Percentiles rank a stretch among this genome's conserved stretches.
phyloP scores from a whole-genome alignment of 2,888 invertebrate species.

The Agrenia bidenticulata region DNA sequence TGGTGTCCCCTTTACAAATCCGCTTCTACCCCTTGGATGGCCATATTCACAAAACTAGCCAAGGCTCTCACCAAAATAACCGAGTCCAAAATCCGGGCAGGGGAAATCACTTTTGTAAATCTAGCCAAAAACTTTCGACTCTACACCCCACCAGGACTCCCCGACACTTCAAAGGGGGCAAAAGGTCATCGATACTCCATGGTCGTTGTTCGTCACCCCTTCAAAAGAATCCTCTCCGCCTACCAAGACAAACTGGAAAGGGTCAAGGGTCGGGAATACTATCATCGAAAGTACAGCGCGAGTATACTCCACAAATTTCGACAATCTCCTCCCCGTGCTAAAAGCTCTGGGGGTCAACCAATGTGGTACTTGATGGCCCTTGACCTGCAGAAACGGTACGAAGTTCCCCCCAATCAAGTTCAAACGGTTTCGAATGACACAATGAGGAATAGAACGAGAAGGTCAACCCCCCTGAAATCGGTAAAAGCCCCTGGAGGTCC shows the following conservation, averaged over 20 bases:
- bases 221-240: conserved; percentile 45
- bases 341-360: neutral
- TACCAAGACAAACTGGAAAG: conserved; percentile 51
- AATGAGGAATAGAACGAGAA: neutral
- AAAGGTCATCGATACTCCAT: conserved; percentile 26
- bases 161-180: neutral
- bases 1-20: conserved; percentile 52
- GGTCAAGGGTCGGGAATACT: conserved; percentile 42
- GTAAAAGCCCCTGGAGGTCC: conserved; percentile 20
- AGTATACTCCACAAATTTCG: conserved; percentile 38
- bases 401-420: no score
- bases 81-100: conserved; percentile 38
- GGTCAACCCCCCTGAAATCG: neutral
- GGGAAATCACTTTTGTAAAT: conserved; percentile 44
- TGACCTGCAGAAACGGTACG: neutral
- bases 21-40: conserved; percentile 49
- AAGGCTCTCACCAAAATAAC: conserved; percentile 37
- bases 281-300: conserved; percentile 38
- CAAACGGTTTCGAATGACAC: neutral
- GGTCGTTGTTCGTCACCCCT: conserved; percentile 50
- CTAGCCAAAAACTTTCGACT: conserved; percentile 39
- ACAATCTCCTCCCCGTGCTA: no score
- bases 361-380: neutral
- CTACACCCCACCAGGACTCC: conserved; percentile 19
- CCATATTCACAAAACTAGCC: conserved; percentile 40